Percentiles rank a stretch among this genome's conserved stretches.
Evolutionary conservation across 2,797 vertebrate genomes (phyloP).

Genomic region (Phrynocephalus guinanensis): DNA sequence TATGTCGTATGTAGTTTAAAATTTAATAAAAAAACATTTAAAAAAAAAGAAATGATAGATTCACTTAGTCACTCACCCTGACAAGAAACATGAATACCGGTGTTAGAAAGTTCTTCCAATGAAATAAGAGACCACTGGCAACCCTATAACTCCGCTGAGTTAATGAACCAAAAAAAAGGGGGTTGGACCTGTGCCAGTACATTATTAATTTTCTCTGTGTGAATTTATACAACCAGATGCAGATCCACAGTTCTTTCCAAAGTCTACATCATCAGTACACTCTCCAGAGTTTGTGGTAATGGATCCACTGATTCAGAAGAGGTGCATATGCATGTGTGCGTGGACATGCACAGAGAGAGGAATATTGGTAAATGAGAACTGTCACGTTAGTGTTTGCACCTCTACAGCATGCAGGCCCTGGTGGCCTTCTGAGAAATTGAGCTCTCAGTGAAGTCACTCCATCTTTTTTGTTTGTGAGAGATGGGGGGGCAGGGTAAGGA

Average conservation of each 20-base stretch:
- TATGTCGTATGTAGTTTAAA: too few species aligned
- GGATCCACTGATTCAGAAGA: neutral
- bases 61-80: neutral
- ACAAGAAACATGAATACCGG: neutral
- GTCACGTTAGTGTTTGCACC: neutral
- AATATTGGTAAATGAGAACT: neutral
- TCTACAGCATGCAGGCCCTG: neutral
- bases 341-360: neutral
- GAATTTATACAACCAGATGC: slow-evolving; percentile 26
- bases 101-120: neutral
- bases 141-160: neutral
- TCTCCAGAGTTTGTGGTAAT: neutral
- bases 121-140: neutral
- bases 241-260: slow-evolving; percentile 3
- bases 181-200: slow-evolving; percentile 5
- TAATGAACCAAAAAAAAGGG: slow-evolving; percentile 6
- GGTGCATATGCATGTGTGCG: too few species aligned
- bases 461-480: too few species aligned
- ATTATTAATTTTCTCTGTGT: slow-evolving; percentile 17
- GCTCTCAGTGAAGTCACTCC: neutral
- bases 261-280: slow-evolving; percentile 8
- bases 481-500: neutral
- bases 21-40: too few species aligned
- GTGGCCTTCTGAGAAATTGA: neutral
- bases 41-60: neutral